Percentiles rank a stretch among this genome's conserved stretches.
These are phyloP conservation scores for Oscarella lobularis DNA, from an alignment of 37 sponge, comb jelly and placozoan species.

Conservation along the genomic window DNA sequence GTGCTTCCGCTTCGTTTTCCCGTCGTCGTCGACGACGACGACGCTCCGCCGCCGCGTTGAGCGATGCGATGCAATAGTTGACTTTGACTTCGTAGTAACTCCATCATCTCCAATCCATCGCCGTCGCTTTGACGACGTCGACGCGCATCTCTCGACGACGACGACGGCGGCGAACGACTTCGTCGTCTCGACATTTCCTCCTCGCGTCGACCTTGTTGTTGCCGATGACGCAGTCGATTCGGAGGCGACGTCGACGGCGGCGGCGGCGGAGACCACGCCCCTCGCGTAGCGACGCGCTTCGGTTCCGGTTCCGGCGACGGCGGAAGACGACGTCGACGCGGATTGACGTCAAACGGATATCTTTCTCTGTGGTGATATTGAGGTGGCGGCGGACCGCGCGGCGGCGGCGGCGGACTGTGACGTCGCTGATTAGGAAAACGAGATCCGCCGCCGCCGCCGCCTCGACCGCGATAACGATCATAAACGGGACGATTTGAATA, in stretches of 20 bases:
- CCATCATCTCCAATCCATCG: neutral
- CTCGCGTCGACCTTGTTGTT: neutral
- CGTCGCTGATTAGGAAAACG: too few species aligned
- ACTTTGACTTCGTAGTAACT: constrained; percentile 29
- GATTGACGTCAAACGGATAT: too few species aligned
- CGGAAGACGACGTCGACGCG: too few species aligned
- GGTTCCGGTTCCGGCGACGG: neutral
- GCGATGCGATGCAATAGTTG: constrained; percentile 52
- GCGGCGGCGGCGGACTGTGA: too few species aligned
- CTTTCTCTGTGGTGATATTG: too few species aligned
- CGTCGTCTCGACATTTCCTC: neutral
- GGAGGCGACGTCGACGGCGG: too few species aligned
- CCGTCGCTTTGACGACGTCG: neutral
- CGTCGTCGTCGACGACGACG: constrained; percentile 2
- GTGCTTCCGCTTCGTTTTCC: neutral
- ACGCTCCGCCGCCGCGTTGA: constrained; percentile 8
- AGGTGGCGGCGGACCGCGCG: too few species aligned
- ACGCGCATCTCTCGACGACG: neutral
- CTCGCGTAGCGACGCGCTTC: constrained; percentile 1
- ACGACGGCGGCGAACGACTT: neutral
- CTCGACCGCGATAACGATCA: too few species aligned
- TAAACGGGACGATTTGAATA: too few species aligned
- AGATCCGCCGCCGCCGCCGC: too few species aligned
- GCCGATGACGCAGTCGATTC: too few species aligned
- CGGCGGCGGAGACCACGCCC: too few species aligned